phyloP scores from a whole-genome alignment of 2,797 vertebrate species.

The Rousettus madagascariensis region DNA sequence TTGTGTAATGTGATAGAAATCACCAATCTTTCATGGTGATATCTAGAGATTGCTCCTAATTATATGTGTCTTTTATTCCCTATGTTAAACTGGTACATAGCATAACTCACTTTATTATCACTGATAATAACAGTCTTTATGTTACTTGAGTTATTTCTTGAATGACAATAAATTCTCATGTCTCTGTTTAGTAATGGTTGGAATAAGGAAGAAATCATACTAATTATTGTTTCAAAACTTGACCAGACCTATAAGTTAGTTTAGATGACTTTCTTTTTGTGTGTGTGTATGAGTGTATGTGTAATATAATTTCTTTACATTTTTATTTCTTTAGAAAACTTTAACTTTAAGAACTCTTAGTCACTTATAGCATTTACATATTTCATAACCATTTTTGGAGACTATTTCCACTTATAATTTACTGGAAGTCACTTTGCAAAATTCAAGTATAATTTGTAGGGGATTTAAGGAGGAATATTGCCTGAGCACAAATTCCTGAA shows the following conservation, averaged over 20 bases:
- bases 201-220: neutral
- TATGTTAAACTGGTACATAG: neutral
- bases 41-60: neutral
- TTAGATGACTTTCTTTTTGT: neutral
- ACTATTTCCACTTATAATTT: neutral
- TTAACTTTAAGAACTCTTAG: neutral
- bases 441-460: neutral
- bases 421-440: neutral
- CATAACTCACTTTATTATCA: neutral
- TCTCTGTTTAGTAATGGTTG: neutral
- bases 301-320: neutral
- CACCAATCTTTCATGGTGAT: neutral
- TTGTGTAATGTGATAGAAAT: neutral
- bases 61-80: neutral
- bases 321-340: conserved; percentile 17
- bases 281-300: neutral
- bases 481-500: neutral
- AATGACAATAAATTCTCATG: neutral
- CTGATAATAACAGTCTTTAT: neutral
- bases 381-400: neutral
- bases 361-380: neutral
- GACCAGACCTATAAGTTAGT: neutral
- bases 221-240: conserved; percentile 24
- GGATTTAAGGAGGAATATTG: neutral
- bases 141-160: neutral